Percentiles rank a stretch among this genome's conserved stretches.
Conservation (phyloP, 1,140 invertebrate species). For the Calephelis virginiensis region DNA sequence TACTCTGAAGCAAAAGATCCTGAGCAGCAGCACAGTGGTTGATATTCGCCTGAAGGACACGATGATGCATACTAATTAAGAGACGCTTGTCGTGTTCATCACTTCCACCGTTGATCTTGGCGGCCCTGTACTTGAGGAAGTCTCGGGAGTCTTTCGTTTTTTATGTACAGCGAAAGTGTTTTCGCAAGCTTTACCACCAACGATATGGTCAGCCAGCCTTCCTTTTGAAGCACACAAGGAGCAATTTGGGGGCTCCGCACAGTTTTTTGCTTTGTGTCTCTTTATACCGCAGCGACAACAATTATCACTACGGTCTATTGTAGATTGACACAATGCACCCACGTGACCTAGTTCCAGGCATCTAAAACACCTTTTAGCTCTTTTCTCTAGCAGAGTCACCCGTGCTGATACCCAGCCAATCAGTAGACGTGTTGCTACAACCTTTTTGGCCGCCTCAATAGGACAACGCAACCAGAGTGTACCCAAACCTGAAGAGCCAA, state of each 20-base stretch:
- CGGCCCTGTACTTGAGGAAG: background rate
- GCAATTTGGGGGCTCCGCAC: background rate
- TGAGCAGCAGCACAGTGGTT: background rate
- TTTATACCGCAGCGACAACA: background rate
- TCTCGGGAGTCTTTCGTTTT: background rate
- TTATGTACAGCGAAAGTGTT: background rate
- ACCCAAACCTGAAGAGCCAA: background rate
- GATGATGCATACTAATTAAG: background rate
- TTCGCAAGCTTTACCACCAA: background rate
- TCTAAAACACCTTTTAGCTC: too few relatives aligned
- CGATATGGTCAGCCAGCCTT: background rate
- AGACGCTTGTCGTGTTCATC: background rate
- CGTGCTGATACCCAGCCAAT: background rate
- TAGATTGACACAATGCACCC: background rate
- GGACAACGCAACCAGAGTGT: background rate
- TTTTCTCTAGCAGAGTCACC: background rate
- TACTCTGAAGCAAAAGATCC: too few relatives aligned
- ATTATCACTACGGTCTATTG: background rate
- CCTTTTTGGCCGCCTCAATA: background rate
- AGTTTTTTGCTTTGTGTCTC: background rate
- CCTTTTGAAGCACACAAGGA: background rate
- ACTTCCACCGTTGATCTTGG: background rate
- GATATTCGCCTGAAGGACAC: background rate
- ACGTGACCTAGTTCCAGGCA: background rate
- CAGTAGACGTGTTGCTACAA: background rate